phyloP scores from a whole-genome alignment of 1,140 invertebrate genomes.

The Eubasilissa regina region DNA sequence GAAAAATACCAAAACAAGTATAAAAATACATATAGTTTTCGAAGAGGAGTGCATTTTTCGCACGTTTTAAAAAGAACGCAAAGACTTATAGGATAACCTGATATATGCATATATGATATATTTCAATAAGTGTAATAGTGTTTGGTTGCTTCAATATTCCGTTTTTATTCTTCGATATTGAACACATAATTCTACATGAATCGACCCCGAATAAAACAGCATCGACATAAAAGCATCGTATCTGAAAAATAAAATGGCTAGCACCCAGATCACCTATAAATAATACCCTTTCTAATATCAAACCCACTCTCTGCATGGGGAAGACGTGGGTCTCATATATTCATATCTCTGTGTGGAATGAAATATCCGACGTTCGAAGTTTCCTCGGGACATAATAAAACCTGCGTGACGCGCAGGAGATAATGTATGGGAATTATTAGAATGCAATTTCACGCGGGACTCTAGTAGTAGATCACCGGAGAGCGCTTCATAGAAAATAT shows the following conservation, averaged over 20 bases:
- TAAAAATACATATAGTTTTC: too few relatives aligned
- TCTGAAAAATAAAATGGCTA: not conserved
- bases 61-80: too few relatives aligned
- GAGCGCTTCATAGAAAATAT: not conserved
- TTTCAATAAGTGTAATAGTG: too few relatives aligned
- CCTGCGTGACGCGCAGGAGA: slow-evolving; percentile 21
- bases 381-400: slow-evolving; percentile 35
- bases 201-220: not conserved
- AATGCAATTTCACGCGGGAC: slow-evolving; percentile 46
- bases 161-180: not conserved
- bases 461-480: not conserved
- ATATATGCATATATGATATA: too few relatives aligned
- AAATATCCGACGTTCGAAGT: not conserved
- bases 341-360: slow-evolving; percentile 29
- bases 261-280: slow-evolving; percentile 30
- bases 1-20: too few relatives aligned
- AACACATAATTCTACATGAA: not conserved
- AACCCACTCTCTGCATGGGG: slow-evolving; percentile 16
- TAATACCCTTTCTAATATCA: slow-evolving; percentile 38
- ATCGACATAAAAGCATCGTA: not conserved
- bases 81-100: too few relatives aligned
- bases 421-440: slow-evolving; percentile 51
- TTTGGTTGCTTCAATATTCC: too few relatives aligned
- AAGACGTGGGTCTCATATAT: slow-evolving; percentile 43
- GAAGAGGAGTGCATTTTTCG: too few relatives aligned